Base-by-base conservation (phyloP, 2,797 vertebrate genomes). In the Lacerta viridis region DNA sequence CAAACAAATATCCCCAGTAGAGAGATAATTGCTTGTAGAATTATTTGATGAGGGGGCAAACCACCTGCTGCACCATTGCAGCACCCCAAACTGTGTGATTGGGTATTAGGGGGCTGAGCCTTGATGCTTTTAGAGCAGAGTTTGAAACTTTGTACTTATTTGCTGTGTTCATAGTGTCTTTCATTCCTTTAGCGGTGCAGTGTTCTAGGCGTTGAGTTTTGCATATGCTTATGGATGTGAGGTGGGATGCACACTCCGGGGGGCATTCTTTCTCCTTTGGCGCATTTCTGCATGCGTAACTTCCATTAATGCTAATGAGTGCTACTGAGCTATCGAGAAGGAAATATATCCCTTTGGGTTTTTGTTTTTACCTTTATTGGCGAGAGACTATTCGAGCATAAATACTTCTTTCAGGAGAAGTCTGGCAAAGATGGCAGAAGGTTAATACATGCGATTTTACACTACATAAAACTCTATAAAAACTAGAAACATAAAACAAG, bases 401-500 rank as follows among this genome's bases (percentile, higher is more conserved):
- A 90, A 92, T 91, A 87, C 88, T 64, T 83, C 95, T 95, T 94
- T 83, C 83, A 89, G 85, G 87, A 93, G 92, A 94, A 95, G 89
- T 91, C 88, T 94, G 84, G 90, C 90, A 96, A 93, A 94, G 86
- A 64, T 91, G 87, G 88, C 91, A 94, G 93, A 93, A 94, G 92
- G 91, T 94, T 96, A 96, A 96, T 95, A 85, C 75, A 93, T 92
- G 91, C 91, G 91, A 94, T 95, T 96, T 96, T 96, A 94, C 89
- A 93, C 92, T 95, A 95, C 92, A 95, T 96, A 96, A 96, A 96
- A 93, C 85, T 93, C 90, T 91, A 74, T 95, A 94, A 96, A 96
- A 95, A 89, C 80, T 92, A 89, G 93, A 95, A 96, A 95, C 93
- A 93, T 96, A 95, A 94, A 96, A 94, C 80, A 93, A 94, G 93